These are phyloP conservation scores for Orchestia grillus DNA, from an alignment of 1,140 invertebrate species.

Conservation along the genomic window DNA sequence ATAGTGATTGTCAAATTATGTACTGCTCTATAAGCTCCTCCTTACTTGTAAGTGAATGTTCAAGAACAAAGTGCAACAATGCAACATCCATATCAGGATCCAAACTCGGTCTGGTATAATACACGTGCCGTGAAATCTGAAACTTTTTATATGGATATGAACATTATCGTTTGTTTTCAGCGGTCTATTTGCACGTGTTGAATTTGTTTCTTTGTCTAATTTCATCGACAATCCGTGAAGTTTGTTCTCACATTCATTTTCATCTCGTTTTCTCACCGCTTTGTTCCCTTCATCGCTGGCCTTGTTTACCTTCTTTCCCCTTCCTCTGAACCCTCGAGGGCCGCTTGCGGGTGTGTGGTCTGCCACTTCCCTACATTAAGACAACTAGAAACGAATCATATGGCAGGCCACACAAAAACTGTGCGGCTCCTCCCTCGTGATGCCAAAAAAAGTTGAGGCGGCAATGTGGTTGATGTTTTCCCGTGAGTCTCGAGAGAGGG, in stretches of 20 bases:
- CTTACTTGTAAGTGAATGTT: neutral
- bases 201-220: neutral
- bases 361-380: constrained; percentile 17
- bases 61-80: neutral
- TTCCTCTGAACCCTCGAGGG: neutral
- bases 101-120: neutral
- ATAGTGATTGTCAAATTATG: neutral
- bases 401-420: constrained; percentile 45
- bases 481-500: constrained; percentile 3
- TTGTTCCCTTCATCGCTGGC: neutral
- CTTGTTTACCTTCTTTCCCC: neutral
- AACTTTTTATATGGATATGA: neutral
- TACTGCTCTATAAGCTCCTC: neutral
- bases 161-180: neutral
- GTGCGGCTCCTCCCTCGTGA: constrained; percentile 15
- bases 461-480: constrained; percentile 53
- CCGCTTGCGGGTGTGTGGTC: neutral
- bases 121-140: neutral
- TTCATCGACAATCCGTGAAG: neutral
- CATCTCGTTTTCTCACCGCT: neutral
- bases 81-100: no score
- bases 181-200: neutral
- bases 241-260: neutral
- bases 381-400: constrained; percentile 56
- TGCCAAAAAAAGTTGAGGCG: constrained; percentile 41